Evolutionary conservation across 1,140 invertebrate genomes (phyloP).

Genomic region (Drosophila littoralis): DNA sequence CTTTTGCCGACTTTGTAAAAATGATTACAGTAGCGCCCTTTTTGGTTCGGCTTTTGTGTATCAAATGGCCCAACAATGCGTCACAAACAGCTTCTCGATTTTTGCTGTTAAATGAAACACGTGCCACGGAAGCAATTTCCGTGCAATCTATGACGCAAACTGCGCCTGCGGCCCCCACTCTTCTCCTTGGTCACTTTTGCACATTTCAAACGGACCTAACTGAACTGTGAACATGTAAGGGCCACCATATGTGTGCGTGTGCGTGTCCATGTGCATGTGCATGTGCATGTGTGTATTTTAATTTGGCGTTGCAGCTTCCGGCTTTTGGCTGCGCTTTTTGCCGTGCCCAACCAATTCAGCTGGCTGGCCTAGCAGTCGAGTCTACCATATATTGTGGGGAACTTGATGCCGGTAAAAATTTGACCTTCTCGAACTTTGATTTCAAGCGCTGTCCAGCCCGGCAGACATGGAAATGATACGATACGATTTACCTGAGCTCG

Average conservation of each 20-base stretch:
- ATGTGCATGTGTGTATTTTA: constrained; percentile 53
- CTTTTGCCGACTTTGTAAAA: constrained; percentile 56
- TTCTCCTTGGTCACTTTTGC: constrained; percentile 52
- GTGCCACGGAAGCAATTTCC: constrained; percentile 80
- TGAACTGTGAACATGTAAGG: constrained; percentile 21
- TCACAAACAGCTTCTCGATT: constrained; percentile 56
- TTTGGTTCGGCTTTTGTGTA: constrained; percentile 28
- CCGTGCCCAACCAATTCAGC: constrained; percentile 8
- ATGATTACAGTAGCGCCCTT: constrained; percentile 51
- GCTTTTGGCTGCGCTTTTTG: constrained; percentile 32
- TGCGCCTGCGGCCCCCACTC: constrained; percentile 45
- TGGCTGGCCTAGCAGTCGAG: constrained; percentile 25
- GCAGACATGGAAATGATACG: constrained; percentile 41
- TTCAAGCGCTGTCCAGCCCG: constrained; percentile 16
- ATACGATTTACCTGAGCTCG: neutral
- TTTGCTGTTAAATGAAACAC: constrained; percentile 80
- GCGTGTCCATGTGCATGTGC: constrained; percentile 16
- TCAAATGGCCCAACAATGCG: constrained; percentile 60
- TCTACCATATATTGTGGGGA: constrained; percentile 9
- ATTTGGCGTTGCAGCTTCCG: constrained; percentile 67
- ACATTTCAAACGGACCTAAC: constrained; percentile 56
- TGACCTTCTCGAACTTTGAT: constrained; percentile 27
- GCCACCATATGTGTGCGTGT: constrained; percentile 1
- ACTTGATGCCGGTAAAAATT: constrained; percentile 8
- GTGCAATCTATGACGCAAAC: constrained; percentile 67